A percentile compares a stretch with the other conserved stretches of the same genome.
Evolutionary conservation across 2,888 invertebrate genomes (phyloP).

Genomic region (Antheraea yamamai): DNA sequence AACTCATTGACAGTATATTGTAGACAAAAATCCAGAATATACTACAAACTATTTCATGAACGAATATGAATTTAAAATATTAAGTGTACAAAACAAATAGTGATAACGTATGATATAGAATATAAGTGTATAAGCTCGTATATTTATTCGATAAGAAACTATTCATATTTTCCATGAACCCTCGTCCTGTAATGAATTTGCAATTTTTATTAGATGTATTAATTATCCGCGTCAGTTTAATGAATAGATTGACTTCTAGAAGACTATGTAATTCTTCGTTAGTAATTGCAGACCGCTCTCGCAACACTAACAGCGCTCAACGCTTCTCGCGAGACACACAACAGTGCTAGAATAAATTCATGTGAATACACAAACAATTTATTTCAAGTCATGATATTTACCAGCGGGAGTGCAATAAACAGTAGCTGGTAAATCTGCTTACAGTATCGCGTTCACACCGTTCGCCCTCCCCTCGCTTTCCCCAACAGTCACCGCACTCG

Average conservation of each 20-base stretch:
- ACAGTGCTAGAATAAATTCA: conserved; percentile 13
- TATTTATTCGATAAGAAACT: too few relatives aligned
- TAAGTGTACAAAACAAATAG: too few relatives aligned
- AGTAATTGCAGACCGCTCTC: background rate
- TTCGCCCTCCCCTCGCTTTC: background rate
- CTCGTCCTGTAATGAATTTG: too few relatives aligned
- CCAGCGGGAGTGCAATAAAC: background rate
- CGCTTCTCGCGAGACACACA: background rate
- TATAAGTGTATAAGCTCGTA: too few relatives aligned
- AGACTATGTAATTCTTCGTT: background rate
- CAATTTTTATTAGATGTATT: background rate
- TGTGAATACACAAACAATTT: conserved; percentile 5
- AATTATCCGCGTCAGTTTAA: background rate
- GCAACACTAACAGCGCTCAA: background rate
- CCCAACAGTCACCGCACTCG: background rate
- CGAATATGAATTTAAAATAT: too few relatives aligned
- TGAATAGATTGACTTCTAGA: background rate
- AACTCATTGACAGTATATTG: too few relatives aligned
- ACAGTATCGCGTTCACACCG: background rate
- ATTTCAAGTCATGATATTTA: conserved; percentile 11
- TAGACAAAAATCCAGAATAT: too few relatives aligned
- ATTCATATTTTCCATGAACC: too few relatives aligned
- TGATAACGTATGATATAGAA: too few relatives aligned
- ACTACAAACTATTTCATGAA: too few relatives aligned
- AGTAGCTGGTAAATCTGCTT: background rate